Evolutionary conservation across 2,113 vertebrate genomes (phyloP).

Genomic region (Tringa solitaria): DNA sequence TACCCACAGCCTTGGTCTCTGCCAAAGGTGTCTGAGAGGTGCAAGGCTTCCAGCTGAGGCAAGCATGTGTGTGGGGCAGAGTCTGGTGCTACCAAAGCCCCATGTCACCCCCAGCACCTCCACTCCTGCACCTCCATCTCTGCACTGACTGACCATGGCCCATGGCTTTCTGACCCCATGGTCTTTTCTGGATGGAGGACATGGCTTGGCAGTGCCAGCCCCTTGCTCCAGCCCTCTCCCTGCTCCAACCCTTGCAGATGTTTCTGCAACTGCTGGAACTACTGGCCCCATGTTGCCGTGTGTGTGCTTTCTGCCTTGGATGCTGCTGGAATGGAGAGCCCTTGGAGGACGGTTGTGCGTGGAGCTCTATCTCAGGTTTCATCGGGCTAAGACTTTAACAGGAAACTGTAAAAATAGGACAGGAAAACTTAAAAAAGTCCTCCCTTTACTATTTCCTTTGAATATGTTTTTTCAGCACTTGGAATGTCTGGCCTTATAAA

Average conservation of each 20-base stretch:
- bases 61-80: too few species aligned
- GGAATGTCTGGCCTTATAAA: slow-evolving; percentile 52
- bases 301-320: neutral
- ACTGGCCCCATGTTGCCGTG: fast-evolving
- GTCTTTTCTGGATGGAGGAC: neutral
- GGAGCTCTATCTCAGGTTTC: slow-evolving; percentile 2
- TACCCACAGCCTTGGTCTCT: neutral
- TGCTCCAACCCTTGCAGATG: neutral
- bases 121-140: neutral
- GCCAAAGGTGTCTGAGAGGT: neutral
- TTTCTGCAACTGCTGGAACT: neutral
- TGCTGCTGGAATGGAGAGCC: neutral
- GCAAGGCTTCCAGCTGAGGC: neutral
- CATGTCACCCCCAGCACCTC: neutral
- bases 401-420: slow-evolving; percentile 58
- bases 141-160: neutral
- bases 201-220: neutral
- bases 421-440: slow-evolving; percentile 29
- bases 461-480: slow-evolving; percentile 40
- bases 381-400: neutral
- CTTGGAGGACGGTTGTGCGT: neutral
- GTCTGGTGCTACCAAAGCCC: neutral
- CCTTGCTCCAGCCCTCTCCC: neutral
- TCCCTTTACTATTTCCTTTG: slow-evolving; percentile 41
- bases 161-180: fast-evolving